Evolutionary conservation across 2,113 vertebrate genomes (phyloP), one percentile per base, ranked within the genome.

Genomic region (Oncorhynchus kisutch): DNA sequence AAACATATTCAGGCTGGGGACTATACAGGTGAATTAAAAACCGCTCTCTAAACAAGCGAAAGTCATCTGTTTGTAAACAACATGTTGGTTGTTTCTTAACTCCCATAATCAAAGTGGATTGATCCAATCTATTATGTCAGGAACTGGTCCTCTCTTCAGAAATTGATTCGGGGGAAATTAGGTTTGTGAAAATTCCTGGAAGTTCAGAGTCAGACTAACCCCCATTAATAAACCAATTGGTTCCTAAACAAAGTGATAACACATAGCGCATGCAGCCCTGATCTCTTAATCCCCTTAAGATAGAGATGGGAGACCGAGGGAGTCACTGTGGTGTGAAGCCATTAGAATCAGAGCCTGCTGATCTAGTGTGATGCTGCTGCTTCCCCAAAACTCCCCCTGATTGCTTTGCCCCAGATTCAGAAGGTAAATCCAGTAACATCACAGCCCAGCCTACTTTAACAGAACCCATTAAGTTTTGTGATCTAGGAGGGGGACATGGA

Each of bases 81-180:
- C 54, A 62, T n/a, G 27, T 13, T 3, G 22, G 22, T 14, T 67
- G 4, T 12, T 60, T 62, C 59, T 34, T 51, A 18, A 57, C 14
- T 68, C 13, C 49, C 49, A 51, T 16, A 12, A 39, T 34, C 24
- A 16, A 54, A 65, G 9, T 31, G 49, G 27, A 22, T 54, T 60
- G 67, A 67, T 45, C 27, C 72, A 72, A n/a, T 70, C 34, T 34
- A 67, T 67, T 49, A 45, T 4, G 27, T 64, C 48, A 57, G 67
- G 13, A 51, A 73, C 20, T 8, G 24, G 39, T 39, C 72, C 72
- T 22, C 75, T 77, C 67, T 66, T 25, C 48, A 62, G 22, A 54
- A 49, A 78, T 75, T 81, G 72, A 75, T 72, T 75, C 65, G 2
- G n/a, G 69, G 72, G 31, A 39, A 69, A 80, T 83, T 34, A 74